Evolutionary conservation across 2,888 invertebrate species (phyloP), one percentile per base, ranked within the genome.

Genomic region (Aethes cnicana): DNA sequence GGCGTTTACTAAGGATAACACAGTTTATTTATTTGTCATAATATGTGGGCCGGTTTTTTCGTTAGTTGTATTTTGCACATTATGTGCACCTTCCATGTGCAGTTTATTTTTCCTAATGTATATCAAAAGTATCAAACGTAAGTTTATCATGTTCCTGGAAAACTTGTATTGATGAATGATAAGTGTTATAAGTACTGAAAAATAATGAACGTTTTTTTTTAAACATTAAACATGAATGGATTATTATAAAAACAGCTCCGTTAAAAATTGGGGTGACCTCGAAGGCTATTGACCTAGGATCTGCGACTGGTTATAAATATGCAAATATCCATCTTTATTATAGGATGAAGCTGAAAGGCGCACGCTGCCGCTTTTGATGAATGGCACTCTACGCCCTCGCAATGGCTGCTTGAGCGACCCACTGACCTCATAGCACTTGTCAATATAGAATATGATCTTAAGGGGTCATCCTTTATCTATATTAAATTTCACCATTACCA

Each of bases 371-470:
- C 62, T 63, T 59, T 49, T 62, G 61, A 65, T 70, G 68, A 72
- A 70, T 68, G 63, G 62, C 44, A 56, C 43, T 57, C 53, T 60
- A 66, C 70, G 69, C 68, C 69, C 64, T 64, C 68, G 56, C 62
- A 55, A 57, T 54, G 47, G 21, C 37, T 52, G 55, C 56, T 48
- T 57, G 33, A 48, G 56, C 57, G 61, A 58, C 72, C 68, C 48
- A 66, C 57, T 72, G 59, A 66, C 70, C 65, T 47, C 26, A 57
- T 61, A 56, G 35, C 41, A 30, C 23, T 44, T 16, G 16, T 35
- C 36, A 23, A 26, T 14, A 52, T 33, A 18, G 32, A 36, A 16
- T 42, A 23, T 25, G 25, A 25, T 49, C 39, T 26, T 39, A 32
- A 32, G 52, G 32, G 30, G 26, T 39, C 18, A 33, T 17, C 11